Conservation (phyloP, 2,797 vertebrate genomes). For the Sardinella longiceps region DNA sequence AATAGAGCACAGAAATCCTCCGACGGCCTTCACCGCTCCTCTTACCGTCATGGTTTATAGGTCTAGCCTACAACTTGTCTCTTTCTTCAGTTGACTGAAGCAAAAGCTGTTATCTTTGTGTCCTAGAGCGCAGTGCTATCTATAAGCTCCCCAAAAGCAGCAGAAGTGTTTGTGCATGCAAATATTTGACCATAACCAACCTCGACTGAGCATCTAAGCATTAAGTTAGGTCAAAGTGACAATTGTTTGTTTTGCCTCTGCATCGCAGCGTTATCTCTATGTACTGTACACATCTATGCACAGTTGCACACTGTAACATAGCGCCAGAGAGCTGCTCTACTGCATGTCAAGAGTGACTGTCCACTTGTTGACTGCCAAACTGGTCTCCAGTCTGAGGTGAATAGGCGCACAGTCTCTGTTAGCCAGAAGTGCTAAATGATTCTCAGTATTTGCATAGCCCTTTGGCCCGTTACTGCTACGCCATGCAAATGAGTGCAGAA, state of each 20-base stretch:
- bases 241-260: not conserved
- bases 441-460: not conserved
- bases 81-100: not conserved
- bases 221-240: not conserved
- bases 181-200: not conserved
- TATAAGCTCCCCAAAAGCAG: not conserved
- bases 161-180: not conserved
- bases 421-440: not conserved
- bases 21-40: not conserved
- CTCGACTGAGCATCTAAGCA: not conserved
- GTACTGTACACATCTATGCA: not conserved
- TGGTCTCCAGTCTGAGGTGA: not conserved
- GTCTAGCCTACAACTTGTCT: too few species aligned
- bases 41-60: not conserved
- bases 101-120: not conserved
- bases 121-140: not conserved
- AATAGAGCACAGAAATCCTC: too few species aligned
- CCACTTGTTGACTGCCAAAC: not conserved
- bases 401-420: not conserved
- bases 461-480: not conserved
- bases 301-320: too few species aligned
- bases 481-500: not conserved
- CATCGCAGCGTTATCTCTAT: not conserved
- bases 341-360: not conserved
- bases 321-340: not conserved